A percentile compares a stretch with the other conserved stretches of the same genome.
These are phyloP conservation scores for Urosaurus nigricauda DNA, from an alignment of 2,797 vertebrate species.

Conservation along the genomic window DNA sequence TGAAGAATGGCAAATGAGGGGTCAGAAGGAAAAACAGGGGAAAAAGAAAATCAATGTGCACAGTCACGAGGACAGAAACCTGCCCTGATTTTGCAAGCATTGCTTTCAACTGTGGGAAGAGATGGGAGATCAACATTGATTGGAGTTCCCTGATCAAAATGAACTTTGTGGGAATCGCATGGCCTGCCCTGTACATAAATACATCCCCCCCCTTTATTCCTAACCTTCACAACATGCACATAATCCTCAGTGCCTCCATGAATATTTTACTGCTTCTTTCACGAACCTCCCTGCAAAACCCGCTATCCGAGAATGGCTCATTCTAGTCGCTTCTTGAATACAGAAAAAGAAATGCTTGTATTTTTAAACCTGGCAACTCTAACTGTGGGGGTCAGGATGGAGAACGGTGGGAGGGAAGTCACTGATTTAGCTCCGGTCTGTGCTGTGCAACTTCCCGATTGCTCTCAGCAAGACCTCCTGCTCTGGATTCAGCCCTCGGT, in stretches of 20 bases:
- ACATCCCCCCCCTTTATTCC: not conserved
- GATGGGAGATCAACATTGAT: not conserved
- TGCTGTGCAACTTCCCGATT: not conserved
- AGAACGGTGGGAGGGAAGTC: not conserved
- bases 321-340: not conserved
- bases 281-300: not conserved
- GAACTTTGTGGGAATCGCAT: not conserved
- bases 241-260: not conserved
- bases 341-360: not conserved
- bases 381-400: not conserved
- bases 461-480: not conserved
- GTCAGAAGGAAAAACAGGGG: not conserved
- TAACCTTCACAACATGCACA: not conserved
- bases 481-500: not conserved
- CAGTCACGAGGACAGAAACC: not conserved
- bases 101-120: not conserved
- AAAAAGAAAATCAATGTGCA: not conserved
- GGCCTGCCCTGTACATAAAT: not conserved
- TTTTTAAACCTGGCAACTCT: not conserved
- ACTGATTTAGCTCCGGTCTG: not conserved
- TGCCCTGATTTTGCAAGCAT: not conserved
- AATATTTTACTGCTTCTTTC: not conserved
- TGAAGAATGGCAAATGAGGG: not conserved
- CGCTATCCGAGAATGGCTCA: not conserved
- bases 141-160: not conserved